phyloP scores from a whole-genome alignment of 1,140 invertebrate species.

The Aphis craccivora region DNA sequence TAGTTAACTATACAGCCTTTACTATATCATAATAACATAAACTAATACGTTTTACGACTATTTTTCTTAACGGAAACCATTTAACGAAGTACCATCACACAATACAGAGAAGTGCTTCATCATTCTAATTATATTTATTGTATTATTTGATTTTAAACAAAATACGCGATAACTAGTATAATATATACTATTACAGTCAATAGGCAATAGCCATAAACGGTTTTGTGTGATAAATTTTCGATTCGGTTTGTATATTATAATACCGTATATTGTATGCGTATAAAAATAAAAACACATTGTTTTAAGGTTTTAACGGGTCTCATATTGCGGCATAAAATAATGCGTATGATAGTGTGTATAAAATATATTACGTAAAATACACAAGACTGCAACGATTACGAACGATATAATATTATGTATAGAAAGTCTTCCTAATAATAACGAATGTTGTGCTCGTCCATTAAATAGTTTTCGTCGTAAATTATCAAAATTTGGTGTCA shows the following conservation, averaged over 20 bases:
- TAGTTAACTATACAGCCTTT: neutral
- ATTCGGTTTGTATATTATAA: neutral
- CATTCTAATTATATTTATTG: neutral
- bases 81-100: neutral
- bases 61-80: neutral
- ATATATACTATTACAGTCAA: neutral
- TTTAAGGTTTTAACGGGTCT: neutral
- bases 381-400: neutral
- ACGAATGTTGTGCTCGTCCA: neutral
- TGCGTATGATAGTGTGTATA: neutral
- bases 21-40: neutral
- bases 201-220: neutral
- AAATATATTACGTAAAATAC: neutral
- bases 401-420: neutral
- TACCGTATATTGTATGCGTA: neutral
- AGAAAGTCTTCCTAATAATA: neutral
- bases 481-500: neutral
- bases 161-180: neutral
- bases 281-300: neutral
- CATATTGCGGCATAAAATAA: neutral
- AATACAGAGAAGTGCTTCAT: neutral
- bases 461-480: conserved; percentile 16
- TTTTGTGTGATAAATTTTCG: neutral
- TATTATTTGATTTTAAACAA: conserved; percentile 13
- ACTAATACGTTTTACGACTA: neutral